These are phyloP conservation scores for Lysandra coridon DNA, from an alignment of 2,888 invertebrate species.

Conservation along the genomic window DNA sequence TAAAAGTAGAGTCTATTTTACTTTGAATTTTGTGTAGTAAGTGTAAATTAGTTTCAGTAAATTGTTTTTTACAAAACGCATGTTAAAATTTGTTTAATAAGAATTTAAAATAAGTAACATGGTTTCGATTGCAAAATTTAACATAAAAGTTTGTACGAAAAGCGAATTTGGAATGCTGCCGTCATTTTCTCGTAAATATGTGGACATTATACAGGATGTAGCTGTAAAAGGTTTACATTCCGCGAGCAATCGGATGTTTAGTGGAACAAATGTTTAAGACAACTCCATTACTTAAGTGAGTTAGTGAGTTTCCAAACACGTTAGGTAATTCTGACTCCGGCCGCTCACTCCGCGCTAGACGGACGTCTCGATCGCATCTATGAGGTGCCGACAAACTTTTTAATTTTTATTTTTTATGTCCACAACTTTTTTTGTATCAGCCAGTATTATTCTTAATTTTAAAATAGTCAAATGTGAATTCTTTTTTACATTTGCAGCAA, in stretches of 20 bases:
- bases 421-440: background rate
- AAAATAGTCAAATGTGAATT: background rate
- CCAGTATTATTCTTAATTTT: background rate
- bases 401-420: slow-evolving; percentile 24
- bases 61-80: no score
- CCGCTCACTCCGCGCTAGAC: slow-evolving; percentile 57
- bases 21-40: no score
- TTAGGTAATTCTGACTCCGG: slow-evolving; percentile 46
- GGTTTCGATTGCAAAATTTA: background rate
- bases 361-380: slow-evolving; percentile 56
- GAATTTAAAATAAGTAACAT: no score
- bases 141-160: background rate
- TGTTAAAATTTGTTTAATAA: no score
- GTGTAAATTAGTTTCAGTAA: no score
- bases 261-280: slow-evolving; percentile 58
- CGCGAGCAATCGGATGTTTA: slow-evolving; percentile 51
- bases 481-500: slow-evolving; percentile 15
- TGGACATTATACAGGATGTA: slow-evolving; percentile 24
- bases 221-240: slow-evolving; percentile 32
- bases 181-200: slow-evolving; percentile 2
- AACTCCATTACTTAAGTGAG: slow-evolving; percentile 52
- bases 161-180: background rate
- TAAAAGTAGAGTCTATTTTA: no score
- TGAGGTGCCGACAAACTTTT: slow-evolving; percentile 7
- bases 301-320: slow-evolving; percentile 44